Base-by-base conservation (phyloP, 2,113 vertebrate species). In the Reinhardtius hippoglossoides region DNA sequence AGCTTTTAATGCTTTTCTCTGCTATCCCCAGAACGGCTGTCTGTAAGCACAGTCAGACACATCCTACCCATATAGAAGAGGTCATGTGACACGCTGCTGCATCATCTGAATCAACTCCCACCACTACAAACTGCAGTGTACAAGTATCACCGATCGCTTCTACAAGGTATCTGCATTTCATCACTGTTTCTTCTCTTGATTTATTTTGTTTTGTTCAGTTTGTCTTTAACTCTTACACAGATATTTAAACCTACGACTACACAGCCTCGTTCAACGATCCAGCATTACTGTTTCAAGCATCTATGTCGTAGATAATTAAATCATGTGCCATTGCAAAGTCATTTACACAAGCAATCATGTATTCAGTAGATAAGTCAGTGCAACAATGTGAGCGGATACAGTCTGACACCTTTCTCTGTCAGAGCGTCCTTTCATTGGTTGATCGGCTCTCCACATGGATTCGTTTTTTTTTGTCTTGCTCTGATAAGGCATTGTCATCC, bases 121-220 rank as follows among this genome's bases (percentile, higher is more conserved):
- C 18, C 2, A 21, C 50, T 48, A 9, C 50, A 20, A 20, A 20
- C 20, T 7, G 13, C 16, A 52, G 18, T 8, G 50, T 1, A 52
- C 5, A 31, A 5, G 4, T 37, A 37, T 37, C 35, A 37, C 2
- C 18, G 48, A 13, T 20, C 18, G 0, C 48, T 0, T 50, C 60
- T 42, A 88, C 20, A 95, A 96, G 93, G 95, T 95, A 70, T 23
- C 13, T 13, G 4, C 40, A 46, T 44, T 54, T 42, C 16, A 46
- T 4, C 44, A 50, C 46, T 8, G 18, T 56, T 31, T 31, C 6
- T 31, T 55, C 20, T 0, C 18, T 27, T 40, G 1, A 16, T 48
- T 58, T 16, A 7, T 31, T 31, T 8, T 7, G 2, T 8, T 9
- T 15, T 5, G 24, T 35, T 46, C 15, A 12, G n/a, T 37, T 20